These are phyloP conservation scores for Spilogale gracilis DNA, from an alignment of 2,113 vertebrate species.

Conservation along the genomic window DNA sequence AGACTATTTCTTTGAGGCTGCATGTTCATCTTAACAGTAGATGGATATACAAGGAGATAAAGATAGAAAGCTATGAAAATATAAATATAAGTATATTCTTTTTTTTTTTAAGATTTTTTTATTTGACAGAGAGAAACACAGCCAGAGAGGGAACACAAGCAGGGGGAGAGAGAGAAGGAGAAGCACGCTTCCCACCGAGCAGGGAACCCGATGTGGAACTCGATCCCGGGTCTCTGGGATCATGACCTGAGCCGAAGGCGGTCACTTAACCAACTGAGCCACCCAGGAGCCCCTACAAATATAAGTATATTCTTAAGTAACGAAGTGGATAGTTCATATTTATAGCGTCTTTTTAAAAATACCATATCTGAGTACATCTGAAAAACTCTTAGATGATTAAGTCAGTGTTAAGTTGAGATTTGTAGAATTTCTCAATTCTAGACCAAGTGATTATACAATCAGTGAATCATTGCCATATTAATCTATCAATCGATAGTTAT, in stretches of 20 bases:
- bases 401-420: background rate
- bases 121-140: too few relatives aligned
- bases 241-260: too few relatives aligned
- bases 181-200: too few relatives aligned
- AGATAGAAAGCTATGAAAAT: background rate
- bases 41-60: background rate
- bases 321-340: background rate
- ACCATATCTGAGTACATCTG: background rate
- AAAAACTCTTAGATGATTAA: background rate
- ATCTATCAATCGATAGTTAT: too few relatives aligned
- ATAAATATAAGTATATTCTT: background rate
- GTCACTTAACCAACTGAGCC: too few relatives aligned
- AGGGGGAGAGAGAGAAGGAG: too few relatives aligned
- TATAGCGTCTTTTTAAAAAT: background rate
- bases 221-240: too few relatives aligned
- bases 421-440: background rate
- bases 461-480: too few relatives aligned
- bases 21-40: background rate
- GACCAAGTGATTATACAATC: background rate
- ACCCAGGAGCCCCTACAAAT: background rate
- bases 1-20: background rate
- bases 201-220: too few relatives aligned
- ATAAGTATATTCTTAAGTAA: background rate
- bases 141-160: too few relatives aligned
- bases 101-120: too few relatives aligned